phyloP scores from a whole-genome alignment of 2,888 invertebrate species.

The Synergus itoensis region DNA sequence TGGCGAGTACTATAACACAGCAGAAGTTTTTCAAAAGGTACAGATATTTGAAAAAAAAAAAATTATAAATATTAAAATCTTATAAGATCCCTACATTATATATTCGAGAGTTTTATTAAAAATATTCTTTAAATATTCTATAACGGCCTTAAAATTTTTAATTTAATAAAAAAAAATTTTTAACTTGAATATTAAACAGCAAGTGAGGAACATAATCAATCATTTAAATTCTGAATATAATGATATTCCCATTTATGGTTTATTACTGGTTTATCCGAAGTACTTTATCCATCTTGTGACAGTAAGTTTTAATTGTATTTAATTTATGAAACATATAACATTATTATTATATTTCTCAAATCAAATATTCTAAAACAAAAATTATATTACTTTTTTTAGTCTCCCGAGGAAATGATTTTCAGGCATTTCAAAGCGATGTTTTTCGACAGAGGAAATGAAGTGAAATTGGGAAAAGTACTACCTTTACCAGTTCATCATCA shows the following conservation, averaged over 20 bases:
- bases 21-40: slow-evolving; percentile 59
- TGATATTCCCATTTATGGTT: slow-evolving; percentile 57
- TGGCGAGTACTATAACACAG: slow-evolving; percentile 60
- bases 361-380: neutral
- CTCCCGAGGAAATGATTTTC: slow-evolving; percentile 66
- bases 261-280: slow-evolving; percentile 66
- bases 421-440: slow-evolving; percentile 59
- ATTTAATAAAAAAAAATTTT: neutral
- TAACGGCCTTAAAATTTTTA: neutral
- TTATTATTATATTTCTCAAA: slow-evolving; percentile 41
- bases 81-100: too few species aligned
- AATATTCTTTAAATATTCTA: neutral
- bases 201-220: slow-evolving; percentile 52
- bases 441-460: slow-evolving; percentile 33
- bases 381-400: slow-evolving; percentile 52
- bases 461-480: slow-evolving; percentile 58
- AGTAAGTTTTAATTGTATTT: slow-evolving; percentile 51
- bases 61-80: too few species aligned
- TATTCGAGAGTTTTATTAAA: too few species aligned
- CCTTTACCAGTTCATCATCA: slow-evolving; percentile 59
- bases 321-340: slow-evolving; percentile 50
- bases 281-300: slow-evolving; percentile 67
- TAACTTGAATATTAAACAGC: neutral
- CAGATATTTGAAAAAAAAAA: neutral
- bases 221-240: slow-evolving; percentile 57